A percentile compares a stretch with the other conserved stretches of the same genome.
Conservation (phyloP, 2,113 vertebrate species). For the Pterocles gutturalis region DNA sequence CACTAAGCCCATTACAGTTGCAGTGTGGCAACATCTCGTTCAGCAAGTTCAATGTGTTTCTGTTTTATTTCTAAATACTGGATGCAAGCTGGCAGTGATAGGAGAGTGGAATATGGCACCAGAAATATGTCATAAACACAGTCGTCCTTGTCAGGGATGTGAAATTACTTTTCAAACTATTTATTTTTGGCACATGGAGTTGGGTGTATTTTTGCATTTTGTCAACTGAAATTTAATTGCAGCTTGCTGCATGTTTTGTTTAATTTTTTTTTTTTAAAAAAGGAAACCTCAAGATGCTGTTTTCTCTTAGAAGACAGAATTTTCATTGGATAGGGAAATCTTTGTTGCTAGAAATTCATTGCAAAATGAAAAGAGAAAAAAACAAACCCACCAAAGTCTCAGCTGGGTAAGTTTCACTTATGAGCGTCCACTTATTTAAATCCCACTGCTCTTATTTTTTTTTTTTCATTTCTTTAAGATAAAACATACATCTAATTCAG, state of each 20-base stretch:
- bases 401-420: background rate
- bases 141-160: conserved; percentile 69
- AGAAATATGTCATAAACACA: conserved; percentile 71
- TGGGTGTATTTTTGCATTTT: conserved; percentile 58
- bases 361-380: conserved; percentile 29
- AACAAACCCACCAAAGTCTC: background rate
- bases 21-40: conserved; percentile 76
- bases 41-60: conserved; percentile 79
- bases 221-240: conserved; percentile 62
- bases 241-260: conserved; percentile 52
- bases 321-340: background rate
- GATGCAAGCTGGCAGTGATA: conserved; percentile 47
- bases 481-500: background rate
- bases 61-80: conserved; percentile 79
- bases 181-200: conserved; percentile 72
- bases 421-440: background rate
- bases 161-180: conserved; percentile 67
- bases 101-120: conserved; percentile 46
- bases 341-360: conserved; percentile 1
- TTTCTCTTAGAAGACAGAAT: conserved; percentile 41
- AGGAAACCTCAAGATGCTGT: background rate
- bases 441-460: background rate
- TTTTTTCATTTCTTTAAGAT: background rate
- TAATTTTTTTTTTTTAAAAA: background rate
- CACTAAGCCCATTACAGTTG: conserved; percentile 79